Base-by-base conservation (phyloP, 2,113 vertebrate species). In the Prietella phreatophila region DNA sequence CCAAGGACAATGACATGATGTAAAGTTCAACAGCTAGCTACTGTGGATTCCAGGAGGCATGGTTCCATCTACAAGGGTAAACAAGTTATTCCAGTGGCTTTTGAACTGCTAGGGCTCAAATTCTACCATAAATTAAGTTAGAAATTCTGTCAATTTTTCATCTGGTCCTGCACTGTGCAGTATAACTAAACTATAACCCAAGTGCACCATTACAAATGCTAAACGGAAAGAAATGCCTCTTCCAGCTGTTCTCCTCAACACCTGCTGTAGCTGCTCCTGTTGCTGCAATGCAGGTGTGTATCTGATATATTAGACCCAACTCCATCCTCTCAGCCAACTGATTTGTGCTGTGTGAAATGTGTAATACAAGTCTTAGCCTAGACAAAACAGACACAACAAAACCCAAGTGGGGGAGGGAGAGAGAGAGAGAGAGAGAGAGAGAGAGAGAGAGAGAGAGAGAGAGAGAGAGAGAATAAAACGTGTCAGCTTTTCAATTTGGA, bases 401-500 rank as follows among this genome's bases (percentile, higher is more conserved):
- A 58, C 55, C 53, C 19, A 8, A 53, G 17, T 55, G 53, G 36
- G 71, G 1, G 75, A 27, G 47, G 9, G 47, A 0, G 47, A 47
- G 47, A 47, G 47, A 47, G 75, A 25, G 30, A 60, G n/a, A 56
- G 7, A 56, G 6, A 56, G 17, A 80, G n/a, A 84, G 8, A 80
- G 33, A 79, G 27, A 86, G n/a, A 0, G 39, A 47, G 42, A 47
- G 42, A 47, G 75, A 27, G 47, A 47, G 47, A 0, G 47, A 47
- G 47, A 47, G 47, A 47, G 75, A 25, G 30, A 60, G n/a, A 56
- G 7, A 56, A 2, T 0, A 4, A 42, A 42, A 42, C 39, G 4
- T 86, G 86, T 86, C 78, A 83, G 36, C 53, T 58, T 85, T 82
- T 85, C 78, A 82, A 50, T 56, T 85, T 50, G 2, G 47, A 47